These are phyloP conservation scores for Blera fallax DNA, from an alignment of 2,888 invertebrate species.

Conservation along the genomic window DNA sequence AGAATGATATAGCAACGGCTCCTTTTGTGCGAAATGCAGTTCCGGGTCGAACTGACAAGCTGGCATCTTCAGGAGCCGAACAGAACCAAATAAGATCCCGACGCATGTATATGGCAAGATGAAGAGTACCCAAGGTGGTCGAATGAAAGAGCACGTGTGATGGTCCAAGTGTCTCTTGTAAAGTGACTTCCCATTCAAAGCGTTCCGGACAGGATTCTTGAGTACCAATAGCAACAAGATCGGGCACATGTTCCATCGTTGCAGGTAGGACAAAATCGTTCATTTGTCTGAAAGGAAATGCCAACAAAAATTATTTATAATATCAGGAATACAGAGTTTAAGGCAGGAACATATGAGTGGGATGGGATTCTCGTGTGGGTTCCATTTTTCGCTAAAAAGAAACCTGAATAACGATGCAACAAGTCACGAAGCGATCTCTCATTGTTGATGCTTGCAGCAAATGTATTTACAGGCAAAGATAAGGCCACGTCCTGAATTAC, in stretches of 20 bases:
- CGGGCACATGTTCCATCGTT: conserved; percentile 92
- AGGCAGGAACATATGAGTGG: too few relatives aligned
- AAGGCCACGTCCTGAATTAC: too few relatives aligned
- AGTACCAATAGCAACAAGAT: conserved; percentile 95
- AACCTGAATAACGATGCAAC: too few relatives aligned
- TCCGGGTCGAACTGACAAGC: conserved; percentile 93
- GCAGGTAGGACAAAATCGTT: conserved; percentile 95
- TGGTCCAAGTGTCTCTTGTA: conserved; percentile 96
- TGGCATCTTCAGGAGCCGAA: conserved; percentile 94
- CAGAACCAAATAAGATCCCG: conserved; percentile 98
- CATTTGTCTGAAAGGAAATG: conserved; percentile 85
- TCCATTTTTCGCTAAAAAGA: too few relatives aligned
- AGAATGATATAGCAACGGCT: conserved; percentile 95
- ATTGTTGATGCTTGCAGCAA: too few relatives aligned
- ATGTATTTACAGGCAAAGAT: too few relatives aligned
- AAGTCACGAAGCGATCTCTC: too few relatives aligned
- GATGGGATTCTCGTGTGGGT: not conserved
- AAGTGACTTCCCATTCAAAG: conserved; percentile 92
- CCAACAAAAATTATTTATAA: not conserved
- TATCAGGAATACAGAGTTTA: not conserved
- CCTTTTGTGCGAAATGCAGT: conserved; percentile 97
- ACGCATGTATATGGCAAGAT: conserved; percentile 92
- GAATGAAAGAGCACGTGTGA: conserved; percentile 95
- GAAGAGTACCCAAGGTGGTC: conserved; percentile 92
- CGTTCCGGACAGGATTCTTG: conserved; percentile 96